Base-by-base conservation (phyloP, 2,888 invertebrate species). In the Sarcophaga rosellei region DNA sequence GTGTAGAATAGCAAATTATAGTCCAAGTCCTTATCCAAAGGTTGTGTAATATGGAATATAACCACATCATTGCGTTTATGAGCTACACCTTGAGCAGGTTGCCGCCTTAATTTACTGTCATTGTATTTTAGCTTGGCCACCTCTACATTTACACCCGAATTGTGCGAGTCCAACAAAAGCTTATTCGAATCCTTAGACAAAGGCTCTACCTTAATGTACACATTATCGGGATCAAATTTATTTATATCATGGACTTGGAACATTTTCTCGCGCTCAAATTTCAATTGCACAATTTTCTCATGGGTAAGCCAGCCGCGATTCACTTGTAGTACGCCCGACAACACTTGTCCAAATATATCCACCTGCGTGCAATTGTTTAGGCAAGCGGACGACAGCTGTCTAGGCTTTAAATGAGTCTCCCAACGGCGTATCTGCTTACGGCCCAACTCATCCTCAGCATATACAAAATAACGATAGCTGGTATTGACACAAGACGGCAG, bases 261-360 rank as follows among this genome's bases (percentile, higher is more conserved):
- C 68, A 98, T 96, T 91, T 96, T 96, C 90, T 96, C 96, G 88
- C 95, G 95, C 35, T 90, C 91, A 90, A 98, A 95, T 92, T 97
- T 97, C 87, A 98, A 95, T 92, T 98, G 98, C 68, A 98, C 94
- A 77, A 97, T 94, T 11, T 88, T 89, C 92, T 97, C 97, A 62
- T 96, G 97, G 17, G 90, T 92, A 23, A 98, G 94, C 98, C 98
- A 98, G n/a, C 98, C 98, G 88, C 95, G 94, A 90, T 96, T 96
- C n/a, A 97, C 93, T 88, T 91, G 90, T 17, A 84, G 69, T 35
- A 89, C 88, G 3, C 80, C 89, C 0, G 83, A 69, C 0, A 59
- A 72, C 12, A 81, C 76, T 12, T 90, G 70, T 0, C 86, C 86
- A 68, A 86, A 84, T 11, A 84, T 57, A 72, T 86, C 86, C 2